phyloP scores from a whole-genome alignment of 1,140 invertebrate species.

The Eumeta japonica region DNA sequence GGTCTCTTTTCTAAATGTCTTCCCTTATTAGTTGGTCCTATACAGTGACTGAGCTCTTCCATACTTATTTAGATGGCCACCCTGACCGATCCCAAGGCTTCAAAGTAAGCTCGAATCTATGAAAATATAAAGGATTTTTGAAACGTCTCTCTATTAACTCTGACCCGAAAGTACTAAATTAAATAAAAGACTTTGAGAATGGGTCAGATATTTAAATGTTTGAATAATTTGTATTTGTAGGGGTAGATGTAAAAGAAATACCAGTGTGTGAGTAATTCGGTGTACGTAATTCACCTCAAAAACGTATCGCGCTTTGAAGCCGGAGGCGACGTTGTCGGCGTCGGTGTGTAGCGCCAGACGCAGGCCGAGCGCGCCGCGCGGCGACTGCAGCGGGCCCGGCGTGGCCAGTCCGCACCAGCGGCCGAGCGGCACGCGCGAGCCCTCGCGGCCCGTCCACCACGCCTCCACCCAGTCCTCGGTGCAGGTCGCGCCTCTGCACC shows the following conservation, averaged over 20 bases:
- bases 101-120: too few species aligned
- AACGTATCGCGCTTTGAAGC: constrained; percentile 87
- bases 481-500: constrained; percentile 71
- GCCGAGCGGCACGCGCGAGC: constrained; percentile 78
- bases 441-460: constrained; percentile 81
- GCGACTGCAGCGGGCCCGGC: constrained; percentile 88
- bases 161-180: too few species aligned
- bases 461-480: constrained; percentile 92
- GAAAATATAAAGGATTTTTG: too few species aligned
- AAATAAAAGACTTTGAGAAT: too few species aligned
- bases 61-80: too few species aligned
- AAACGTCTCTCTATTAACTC: too few species aligned
- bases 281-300: constrained; percentile 76
- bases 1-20: too few species aligned
- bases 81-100: too few species aligned
- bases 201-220: too few species aligned
- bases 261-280: neutral
- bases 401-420: constrained; percentile 81
- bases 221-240: neutral
- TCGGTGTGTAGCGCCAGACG: constrained; percentile 85
- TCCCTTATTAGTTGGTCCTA: too few species aligned
- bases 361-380: constrained; percentile 77
- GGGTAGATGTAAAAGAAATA: neutral
- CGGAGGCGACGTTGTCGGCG: constrained; percentile 78
- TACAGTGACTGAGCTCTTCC: too few species aligned